Conservation (phyloP, 2,113 vertebrate species). For the Hyperopisus bebe region DNA sequence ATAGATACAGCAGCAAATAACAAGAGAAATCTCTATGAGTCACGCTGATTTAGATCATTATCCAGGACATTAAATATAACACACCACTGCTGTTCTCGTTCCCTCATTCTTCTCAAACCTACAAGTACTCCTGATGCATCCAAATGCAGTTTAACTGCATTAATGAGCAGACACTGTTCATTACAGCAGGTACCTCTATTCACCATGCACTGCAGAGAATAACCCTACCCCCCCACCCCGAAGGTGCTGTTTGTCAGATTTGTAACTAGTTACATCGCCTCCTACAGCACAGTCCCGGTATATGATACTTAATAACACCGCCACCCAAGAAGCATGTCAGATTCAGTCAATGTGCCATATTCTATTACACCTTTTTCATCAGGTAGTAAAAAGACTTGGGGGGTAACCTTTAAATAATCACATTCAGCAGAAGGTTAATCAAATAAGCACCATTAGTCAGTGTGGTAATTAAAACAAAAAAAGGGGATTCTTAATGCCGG, state of each 20-base stretch:
- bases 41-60: background rate
- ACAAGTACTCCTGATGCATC: background rate
- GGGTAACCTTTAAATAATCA: slow-evolving; percentile 16
- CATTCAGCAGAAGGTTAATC: slow-evolving; percentile 20
- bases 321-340: background rate
- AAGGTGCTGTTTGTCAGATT: background rate
- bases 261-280: background rate
- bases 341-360: background rate
- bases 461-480: slow-evolving; percentile 18
- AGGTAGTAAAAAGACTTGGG: background rate
- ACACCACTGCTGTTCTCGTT: background rate
- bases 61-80: background rate
- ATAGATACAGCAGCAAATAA: background rate
- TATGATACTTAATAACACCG: background rate
- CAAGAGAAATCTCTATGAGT: background rate
- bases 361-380: slow-evolving; percentile 4
- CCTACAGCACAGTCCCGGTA: background rate
- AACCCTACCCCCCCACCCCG: background rate
- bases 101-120: background rate
- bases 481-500: background rate
- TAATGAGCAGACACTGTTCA: background rate
- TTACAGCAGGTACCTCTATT: background rate
- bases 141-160: background rate
- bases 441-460: slow-evolving; percentile 9
- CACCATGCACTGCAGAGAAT: background rate